Evolutionary conservation across 2,888 invertebrate species (phyloP).

Genomic region (Gastracanthus pulcherrimus): DNA sequence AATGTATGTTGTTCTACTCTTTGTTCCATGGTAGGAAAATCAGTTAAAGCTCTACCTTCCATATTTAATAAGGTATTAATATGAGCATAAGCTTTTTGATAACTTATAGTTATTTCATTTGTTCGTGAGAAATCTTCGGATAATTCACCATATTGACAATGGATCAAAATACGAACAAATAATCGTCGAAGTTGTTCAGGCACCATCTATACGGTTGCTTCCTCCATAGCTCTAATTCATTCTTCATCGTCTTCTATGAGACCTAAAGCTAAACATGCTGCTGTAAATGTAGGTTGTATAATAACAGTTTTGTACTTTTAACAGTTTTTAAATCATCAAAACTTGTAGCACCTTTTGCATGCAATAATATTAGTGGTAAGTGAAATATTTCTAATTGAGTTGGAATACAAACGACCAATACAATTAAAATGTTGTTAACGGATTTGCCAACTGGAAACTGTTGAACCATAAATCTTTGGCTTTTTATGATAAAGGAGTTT

Average conservation of each 20-base stretch:
- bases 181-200: constrained; percentile 66
- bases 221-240: no score
- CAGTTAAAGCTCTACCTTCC: constrained; percentile 8
- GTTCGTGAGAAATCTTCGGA: no score
- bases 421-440: constrained; percentile 36
- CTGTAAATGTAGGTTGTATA: no score
- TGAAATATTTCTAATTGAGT: constrained; percentile 61
- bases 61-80: no score
- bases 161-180: constrained; percentile 66
- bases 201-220: constrained; percentile 49
- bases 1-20: constrained; percentile 2
- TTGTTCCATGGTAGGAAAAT: constrained; percentile 46
- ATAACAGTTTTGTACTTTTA: constrained; percentile 58
- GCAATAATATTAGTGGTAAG: no score
- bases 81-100: no score
- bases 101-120: no score
- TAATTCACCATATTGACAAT: no score
- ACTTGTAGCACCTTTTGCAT: no score
- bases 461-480: neutral
- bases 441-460: constrained; percentile 13
- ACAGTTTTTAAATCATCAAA: constrained; percentile 65
- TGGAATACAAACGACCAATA: constrained; percentile 60
- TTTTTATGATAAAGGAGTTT: constrained; percentile 20
- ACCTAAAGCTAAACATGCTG: constrained; percentile 56
- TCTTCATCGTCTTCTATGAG: constrained; percentile 45